phyloP scores from a whole-genome alignment of 2,888 invertebrate genomes.

The Hirtodrosophila trivittata region DNA sequence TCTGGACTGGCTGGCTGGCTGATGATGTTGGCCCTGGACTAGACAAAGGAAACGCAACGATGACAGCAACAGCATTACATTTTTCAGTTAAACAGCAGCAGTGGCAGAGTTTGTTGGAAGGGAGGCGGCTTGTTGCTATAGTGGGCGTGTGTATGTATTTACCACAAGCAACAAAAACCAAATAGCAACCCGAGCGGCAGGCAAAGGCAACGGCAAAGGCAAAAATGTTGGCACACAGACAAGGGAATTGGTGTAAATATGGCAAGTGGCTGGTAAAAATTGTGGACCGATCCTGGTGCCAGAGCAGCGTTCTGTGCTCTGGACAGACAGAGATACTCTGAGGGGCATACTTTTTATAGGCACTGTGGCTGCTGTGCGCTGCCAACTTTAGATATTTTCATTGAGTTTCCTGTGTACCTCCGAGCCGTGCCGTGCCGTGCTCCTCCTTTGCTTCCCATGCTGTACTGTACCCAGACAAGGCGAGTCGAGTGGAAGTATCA shows the following conservation, averaged over 20 bases:
- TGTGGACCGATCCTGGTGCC: conserved; percentile 20
- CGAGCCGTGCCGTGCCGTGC: conserved; percentile 6
- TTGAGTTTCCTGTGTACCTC: conserved; percentile 67
- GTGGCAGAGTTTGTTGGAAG: conserved; percentile 13
- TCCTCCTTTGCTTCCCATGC: conserved; percentile 23
- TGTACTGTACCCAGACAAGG: conserved; percentile 16
- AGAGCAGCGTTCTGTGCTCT: conserved; percentile 13
- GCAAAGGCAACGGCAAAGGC: conserved; percentile 26
- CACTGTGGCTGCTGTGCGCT: conserved; percentile 50
- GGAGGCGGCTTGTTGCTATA: conserved; percentile 41
- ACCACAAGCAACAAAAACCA: conserved; percentile 6
- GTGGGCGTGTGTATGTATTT: conserved; percentile 30
- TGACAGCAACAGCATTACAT: conserved; percentile 51
- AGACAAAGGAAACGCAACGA: conserved; percentile 28
- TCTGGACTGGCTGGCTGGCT: conserved; percentile 40
- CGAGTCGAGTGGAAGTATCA: conserved; percentile 78
- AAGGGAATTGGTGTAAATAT: conserved; percentile 75
- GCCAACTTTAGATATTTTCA: conserved; percentile 75
- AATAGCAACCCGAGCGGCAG: conserved; percentile 7
- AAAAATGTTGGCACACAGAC: conserved; percentile 61
- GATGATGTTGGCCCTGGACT: conserved; percentile 43
- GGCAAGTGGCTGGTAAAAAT: conserved; percentile 67
- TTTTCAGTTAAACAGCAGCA: conserved; percentile 56
- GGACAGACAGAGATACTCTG: conserved; percentile 28
- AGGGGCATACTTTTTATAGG: conserved; percentile 64